Percentiles rank a stretch among this genome's conserved stretches.
These are phyloP conservation scores for Minunthozetes semirufus DNA, from an alignment of 2,888 invertebrate species.

Conservation along the genomic window DNA sequence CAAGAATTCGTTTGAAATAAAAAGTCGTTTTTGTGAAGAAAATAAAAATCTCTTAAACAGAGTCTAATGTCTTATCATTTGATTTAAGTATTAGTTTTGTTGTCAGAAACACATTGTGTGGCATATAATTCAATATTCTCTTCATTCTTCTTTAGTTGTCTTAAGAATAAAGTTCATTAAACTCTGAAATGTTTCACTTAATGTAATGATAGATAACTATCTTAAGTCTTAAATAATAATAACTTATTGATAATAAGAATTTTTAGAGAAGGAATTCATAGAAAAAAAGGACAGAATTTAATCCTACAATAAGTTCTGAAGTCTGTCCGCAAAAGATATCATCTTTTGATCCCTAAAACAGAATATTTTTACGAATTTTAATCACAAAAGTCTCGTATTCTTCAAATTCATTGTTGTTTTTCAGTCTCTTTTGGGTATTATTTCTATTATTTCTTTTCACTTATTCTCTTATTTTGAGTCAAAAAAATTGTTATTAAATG, in stretches of 20 bases:
- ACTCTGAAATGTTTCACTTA: not conserved
- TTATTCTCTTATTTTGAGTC: not conserved
- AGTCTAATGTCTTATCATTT: not conserved
- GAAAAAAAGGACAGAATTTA: not conserved
- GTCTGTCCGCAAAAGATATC: not conserved
- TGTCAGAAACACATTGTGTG: not conserved
- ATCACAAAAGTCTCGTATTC: not conserved
- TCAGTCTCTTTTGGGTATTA: not conserved
- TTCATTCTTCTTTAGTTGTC: no score
- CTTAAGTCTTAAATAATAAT: not conserved
- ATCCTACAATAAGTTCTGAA: not conserved
- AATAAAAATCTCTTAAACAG: not conserved
- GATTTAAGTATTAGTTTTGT: not conserved
- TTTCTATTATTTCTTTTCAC: constrained; percentile 4
- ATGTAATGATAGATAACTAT: not conserved
- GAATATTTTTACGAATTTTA: no score
- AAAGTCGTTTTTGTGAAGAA: not conserved
- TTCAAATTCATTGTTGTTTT: not conserved
- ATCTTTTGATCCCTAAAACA: no score
- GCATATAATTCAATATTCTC: not conserved
- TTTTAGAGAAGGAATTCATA: not conserved
- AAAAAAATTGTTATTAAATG: not conserved
- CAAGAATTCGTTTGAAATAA: not conserved
- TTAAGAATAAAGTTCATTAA: not conserved
- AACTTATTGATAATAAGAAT: not conserved